Conservation (phyloP, 1,140 invertebrate genomes). For the Drosophila kikkawai region DNA sequence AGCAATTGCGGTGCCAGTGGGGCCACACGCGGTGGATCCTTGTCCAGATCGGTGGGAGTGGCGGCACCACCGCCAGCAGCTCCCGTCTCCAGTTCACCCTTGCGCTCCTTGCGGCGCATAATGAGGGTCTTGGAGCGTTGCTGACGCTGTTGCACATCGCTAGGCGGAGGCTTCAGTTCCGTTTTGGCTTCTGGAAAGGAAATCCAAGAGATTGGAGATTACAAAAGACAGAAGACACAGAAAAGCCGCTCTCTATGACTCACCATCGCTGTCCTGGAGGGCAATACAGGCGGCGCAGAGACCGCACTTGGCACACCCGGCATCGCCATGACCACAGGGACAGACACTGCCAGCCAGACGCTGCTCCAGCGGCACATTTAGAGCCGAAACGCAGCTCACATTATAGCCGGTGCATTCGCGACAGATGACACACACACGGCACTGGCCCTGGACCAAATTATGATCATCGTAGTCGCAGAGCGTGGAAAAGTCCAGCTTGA, state of each 20-base stretch:
- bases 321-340: slow-evolving; percentile 97
- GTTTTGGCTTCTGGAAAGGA: slow-evolving; percentile 51
- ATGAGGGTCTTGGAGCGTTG: slow-evolving; percentile 82
- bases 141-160: slow-evolving; percentile 72
- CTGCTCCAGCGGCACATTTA: slow-evolving; percentile 88
- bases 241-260: background rate
- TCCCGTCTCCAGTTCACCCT: slow-evolving; percentile 68
- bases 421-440: slow-evolving; percentile 91
- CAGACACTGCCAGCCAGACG: slow-evolving; percentile 96
- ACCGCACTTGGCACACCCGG: slow-evolving; percentile 96
- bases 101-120: slow-evolving; percentile 81
- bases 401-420: slow-evolving; percentile 97
- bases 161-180: slow-evolving; percentile 63
- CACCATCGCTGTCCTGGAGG: slow-evolving; percentile 78
- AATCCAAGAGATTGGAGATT: background rate
- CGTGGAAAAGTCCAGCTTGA: slow-evolving; percentile 78
- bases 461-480: slow-evolving; percentile 84
- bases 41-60: slow-evolving; percentile 87
- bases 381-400: slow-evolving; percentile 92
- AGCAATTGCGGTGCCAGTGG: slow-evolving; percentile 91
- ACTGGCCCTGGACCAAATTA: slow-evolving; percentile 80
- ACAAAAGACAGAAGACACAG: no score
- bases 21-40: slow-evolving; percentile 88
- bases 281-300: slow-evolving; percentile 92
- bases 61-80: slow-evolving; percentile 65